A percentile compares a stretch with the other conserved stretches of the same genome.
phyloP scores from a whole-genome alignment of 2,797 vertebrate species.

The Megaceryle alcyon region DNA sequence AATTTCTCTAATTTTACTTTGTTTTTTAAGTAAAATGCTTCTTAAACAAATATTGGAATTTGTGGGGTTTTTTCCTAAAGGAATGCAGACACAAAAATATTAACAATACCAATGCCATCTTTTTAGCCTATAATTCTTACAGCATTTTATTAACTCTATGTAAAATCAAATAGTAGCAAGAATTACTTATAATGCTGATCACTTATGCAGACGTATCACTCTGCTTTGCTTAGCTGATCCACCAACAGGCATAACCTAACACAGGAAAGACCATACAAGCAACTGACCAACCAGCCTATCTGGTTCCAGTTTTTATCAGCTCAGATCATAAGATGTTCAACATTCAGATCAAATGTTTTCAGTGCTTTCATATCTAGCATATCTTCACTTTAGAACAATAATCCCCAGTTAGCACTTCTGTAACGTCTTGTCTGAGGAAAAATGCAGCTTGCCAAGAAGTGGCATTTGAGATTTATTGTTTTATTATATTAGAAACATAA shows the following conservation, averaged over 20 bases:
- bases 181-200: background rate
- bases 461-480: conserved; percentile 7
- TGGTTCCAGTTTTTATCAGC: background rate
- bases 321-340: conserved; percentile 23
- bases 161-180: background rate
- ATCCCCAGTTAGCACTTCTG: background rate
- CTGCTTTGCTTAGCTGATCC: background rate
- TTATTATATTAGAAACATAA: conserved; percentile 60
- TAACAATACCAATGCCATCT: background rate
- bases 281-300: background rate
- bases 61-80: background rate
- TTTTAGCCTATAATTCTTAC: background rate
- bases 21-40: background rate
- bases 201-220: background rate
- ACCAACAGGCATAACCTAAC: background rate
- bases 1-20: background rate
- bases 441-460: conserved; percentile 17
- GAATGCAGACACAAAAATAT: background rate
- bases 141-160: background rate
- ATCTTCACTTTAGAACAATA: conserved; percentile 24
- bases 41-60: background rate
- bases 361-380: conserved; percentile 1
- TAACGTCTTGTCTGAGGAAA: background rate
- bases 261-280: background rate
- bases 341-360: conserved; percentile 32